Evolutionary conservation across 2,888 invertebrate species (phyloP).

Genomic region (Thecophora atra): DNA sequence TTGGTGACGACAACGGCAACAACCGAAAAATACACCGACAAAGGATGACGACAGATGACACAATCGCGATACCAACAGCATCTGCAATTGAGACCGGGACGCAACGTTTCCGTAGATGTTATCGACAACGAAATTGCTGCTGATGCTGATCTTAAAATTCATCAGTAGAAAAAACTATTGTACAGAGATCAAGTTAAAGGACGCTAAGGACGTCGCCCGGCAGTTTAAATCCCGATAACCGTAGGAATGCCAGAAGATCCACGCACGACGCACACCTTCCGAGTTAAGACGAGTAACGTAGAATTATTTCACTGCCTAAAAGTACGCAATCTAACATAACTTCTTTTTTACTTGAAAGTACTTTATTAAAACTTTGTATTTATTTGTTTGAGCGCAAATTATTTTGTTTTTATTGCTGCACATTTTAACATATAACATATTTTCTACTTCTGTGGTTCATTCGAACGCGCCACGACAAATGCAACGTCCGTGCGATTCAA

Average conservation of each 20-base stretch:
- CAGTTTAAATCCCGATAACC: not conserved
- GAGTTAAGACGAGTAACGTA: not conserved
- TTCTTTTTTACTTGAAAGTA: not conserved
- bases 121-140: not conserved
- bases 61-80: not conserved
- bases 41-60: not conserved
- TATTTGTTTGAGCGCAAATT: no score
- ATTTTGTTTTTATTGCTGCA: not conserved
- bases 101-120: not conserved
- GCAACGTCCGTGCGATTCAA: constrained; percentile 46
- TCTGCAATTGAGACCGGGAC: not conserved
- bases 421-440: not conserved
- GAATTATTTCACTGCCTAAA: not conserved
- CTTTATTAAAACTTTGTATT: no score
- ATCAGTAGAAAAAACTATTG: not conserved
- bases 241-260: not conserved
- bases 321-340: not conserved
- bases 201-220: constrained; percentile 12
- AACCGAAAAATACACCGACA: not conserved
- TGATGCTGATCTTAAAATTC: not conserved
- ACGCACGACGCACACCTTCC: constrained; percentile 13
- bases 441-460: not conserved
- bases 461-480: constrained; percentile 32
- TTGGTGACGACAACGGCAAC: not conserved
- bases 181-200: constrained; percentile 22